A percentile compares a stretch with the other conserved stretches of the same genome.
Evolutionary conservation across 2,797 vertebrate genomes (phyloP).

Genomic region (Mus minutoides): DNA sequence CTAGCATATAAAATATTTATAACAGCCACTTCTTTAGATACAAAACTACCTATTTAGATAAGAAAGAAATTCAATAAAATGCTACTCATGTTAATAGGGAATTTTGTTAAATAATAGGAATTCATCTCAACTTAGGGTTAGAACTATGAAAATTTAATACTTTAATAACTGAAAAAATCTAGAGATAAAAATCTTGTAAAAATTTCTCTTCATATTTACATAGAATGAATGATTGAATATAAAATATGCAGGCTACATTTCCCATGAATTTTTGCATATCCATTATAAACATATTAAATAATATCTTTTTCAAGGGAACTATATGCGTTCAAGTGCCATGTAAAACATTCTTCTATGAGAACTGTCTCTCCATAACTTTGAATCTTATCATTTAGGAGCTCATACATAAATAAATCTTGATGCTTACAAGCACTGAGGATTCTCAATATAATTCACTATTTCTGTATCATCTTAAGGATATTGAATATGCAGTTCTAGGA

Average conservation of each 20-base stretch:
- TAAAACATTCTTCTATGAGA: background rate
- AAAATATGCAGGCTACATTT: background rate
- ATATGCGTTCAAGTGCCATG: background rate
- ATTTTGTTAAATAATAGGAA: background rate
- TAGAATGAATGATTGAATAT: background rate
- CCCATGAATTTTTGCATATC: background rate
- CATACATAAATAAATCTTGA: background rate
- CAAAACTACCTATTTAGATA: background rate
- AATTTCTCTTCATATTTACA: background rate
- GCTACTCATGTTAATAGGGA: background rate
- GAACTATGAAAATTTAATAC: background rate
- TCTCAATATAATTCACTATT: background rate
- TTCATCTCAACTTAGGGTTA: background rate
- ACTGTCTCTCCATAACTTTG: background rate
- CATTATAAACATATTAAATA: background rate
- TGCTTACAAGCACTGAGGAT: background rate
- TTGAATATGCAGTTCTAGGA: background rate
- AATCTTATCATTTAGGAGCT: background rate
- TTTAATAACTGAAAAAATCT: background rate
- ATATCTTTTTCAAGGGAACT: background rate
- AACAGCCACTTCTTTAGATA: background rate
- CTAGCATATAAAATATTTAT: background rate
- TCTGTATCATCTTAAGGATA: background rate
- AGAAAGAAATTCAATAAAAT: background rate
- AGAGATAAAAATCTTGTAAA: background rate